phyloP scores from a whole-genome alignment of 35 echinoderm and acorn worm species.

The Lytechinus pictus region DNA sequence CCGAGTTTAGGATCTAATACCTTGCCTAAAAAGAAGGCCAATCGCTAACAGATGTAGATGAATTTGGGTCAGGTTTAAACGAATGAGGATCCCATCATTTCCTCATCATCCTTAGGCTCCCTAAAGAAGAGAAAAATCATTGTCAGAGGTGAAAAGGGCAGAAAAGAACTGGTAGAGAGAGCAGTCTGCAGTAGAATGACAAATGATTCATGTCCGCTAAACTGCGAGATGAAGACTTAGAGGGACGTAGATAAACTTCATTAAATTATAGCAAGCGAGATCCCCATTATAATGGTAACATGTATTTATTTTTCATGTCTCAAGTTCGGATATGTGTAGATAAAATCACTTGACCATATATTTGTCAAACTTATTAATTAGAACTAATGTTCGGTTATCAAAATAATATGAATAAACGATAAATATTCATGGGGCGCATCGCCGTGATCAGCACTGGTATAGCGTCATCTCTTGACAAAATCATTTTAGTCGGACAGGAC shows the following conservation, averaged over 20 bases:
- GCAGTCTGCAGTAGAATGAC: background rate
- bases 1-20: background rate
- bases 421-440: too few species aligned
- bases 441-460: background rate
- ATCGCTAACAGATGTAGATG: conserved; percentile 11
- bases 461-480: background rate
- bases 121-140: background rate
- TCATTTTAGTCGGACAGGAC: background rate
- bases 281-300: too few species aligned
- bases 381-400: too few species aligned
- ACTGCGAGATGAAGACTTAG: background rate
- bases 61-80: background rate
- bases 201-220: background rate
- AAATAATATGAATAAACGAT: too few species aligned
- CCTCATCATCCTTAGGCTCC: background rate
- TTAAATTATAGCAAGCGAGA: too few species aligned
- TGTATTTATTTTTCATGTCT: too few species aligned
- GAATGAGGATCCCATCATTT: background rate
- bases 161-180: background rate
- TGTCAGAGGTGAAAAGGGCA: background rate
- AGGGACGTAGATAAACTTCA: too few species aligned
- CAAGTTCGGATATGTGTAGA: too few species aligned
- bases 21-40: background rate
- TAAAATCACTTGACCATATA: too few species aligned
- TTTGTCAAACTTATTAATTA: too few species aligned